Evolutionary conservation across 2,888 invertebrate species (phyloP).

Genomic region (Plemyria rubiginata): DNA sequence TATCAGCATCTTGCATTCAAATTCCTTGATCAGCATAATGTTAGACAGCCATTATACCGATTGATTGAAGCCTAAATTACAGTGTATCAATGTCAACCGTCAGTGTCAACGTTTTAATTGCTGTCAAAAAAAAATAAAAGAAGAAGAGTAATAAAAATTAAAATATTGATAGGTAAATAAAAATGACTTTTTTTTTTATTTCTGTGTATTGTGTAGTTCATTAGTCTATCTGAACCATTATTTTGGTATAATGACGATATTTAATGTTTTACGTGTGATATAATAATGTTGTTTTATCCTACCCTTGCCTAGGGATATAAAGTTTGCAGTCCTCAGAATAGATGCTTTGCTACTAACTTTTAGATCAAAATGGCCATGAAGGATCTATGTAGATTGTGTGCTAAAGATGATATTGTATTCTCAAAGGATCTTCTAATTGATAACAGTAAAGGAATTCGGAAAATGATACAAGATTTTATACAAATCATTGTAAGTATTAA

Average conservation of each 20-base stretch:
- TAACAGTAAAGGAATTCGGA: slow-evolving; percentile 66
- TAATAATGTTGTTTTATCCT: not conserved
- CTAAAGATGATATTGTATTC: slow-evolving; percentile 64
- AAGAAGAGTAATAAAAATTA: no score
- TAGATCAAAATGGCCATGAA: slow-evolving; percentile 50
- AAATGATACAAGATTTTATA: slow-evolving; percentile 70
- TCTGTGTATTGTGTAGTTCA: no score
- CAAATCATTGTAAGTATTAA: slow-evolving; percentile 66
- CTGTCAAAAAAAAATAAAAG: no score
- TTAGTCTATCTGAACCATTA: not conserved
- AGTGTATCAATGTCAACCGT: no score
- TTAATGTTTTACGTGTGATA: not conserved
- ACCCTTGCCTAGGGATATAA: not conserved
- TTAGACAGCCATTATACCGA: no score
- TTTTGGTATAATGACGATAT: not conserved
- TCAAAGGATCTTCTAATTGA: slow-evolving; percentile 73
- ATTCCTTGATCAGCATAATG: no score
- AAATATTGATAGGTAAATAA: no score
- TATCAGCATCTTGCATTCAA: no score
- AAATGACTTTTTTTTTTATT: no score
- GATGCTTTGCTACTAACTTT: not conserved
- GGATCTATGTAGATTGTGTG: slow-evolving; percentile 77
- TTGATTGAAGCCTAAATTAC: no score
- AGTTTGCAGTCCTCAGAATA: not conserved
- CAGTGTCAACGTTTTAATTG: no score